Evolutionary conservation across 2,888 invertebrate species (phyloP), one percentile per base, ranked within the genome.

Genomic region (Tupiocoris notatus): DNA sequence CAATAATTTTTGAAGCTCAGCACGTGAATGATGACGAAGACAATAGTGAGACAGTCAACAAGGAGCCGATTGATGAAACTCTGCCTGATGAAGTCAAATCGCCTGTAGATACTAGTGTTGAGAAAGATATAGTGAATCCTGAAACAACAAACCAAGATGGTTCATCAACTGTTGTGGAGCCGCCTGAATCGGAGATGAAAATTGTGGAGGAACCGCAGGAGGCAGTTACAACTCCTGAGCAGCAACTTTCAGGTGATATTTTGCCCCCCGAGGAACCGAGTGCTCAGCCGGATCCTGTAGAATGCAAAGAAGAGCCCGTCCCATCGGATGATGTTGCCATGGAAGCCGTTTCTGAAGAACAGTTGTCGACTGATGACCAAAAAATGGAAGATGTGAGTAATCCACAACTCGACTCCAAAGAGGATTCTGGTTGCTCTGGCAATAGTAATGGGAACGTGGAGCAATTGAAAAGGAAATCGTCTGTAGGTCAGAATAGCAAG

Each of bases 1-100:
- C 73, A 3, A 57, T 73, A 17, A 62, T 73, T n/a, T 73, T 73
- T 21, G 73, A 73, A 54, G 73, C 73, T 16, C 73, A 73, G 54
- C 73, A 25, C 24, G 73, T 73, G 1, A 58, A 22, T 23, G 73
- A 73, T 0, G 73, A 73, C 9, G 61, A 70, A 2, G 67, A 23
- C 6, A 24, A 59, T 24, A 24, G 17, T 17, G n/a, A 25, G 6
- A 25, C 39, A 17, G 17, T 39, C 0, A 20, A 24, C 17, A 39
- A 25, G 9, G 39, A 59, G 59, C 23, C 59, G 16, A n/a, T 1
- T 12, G 20, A 23, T 16, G 57, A 57, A n/a, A n/a, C n/a, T n/a
- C n/a, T n/a, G n/a, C n/a, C n/a, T 22, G 39, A 65, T 18, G 39
- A 18, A 39, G 2, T 22, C 16, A 56, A 9, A 56, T 2, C 70